Conservation (phyloP, 2,113 vertebrate genomes). For the Sinocyclocheilus rhinocerous region DNA sequence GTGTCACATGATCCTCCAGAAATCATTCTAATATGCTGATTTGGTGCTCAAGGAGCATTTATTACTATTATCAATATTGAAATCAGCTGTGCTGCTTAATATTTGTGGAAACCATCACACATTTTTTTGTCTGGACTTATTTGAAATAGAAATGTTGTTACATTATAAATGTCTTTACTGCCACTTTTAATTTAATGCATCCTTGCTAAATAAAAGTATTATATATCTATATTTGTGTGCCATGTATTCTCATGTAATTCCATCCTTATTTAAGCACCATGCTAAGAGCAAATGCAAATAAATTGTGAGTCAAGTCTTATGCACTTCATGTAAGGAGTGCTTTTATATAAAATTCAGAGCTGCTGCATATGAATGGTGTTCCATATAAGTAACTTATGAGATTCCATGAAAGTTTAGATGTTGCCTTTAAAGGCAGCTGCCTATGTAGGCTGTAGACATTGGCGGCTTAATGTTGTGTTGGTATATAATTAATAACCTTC, state of each 20-base stretch:
- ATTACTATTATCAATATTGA: neutral
- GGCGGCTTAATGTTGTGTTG: neutral
- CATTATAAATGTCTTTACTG: neutral
- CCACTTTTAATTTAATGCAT: neutral
- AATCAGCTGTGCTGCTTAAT: neutral
- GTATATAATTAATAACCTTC: conserved; percentile 4
- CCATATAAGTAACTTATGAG: neutral
- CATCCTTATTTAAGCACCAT: neutral
- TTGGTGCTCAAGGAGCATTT: neutral
- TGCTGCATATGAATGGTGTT: neutral
- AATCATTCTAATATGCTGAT: neutral
- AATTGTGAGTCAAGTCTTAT: too few relatives aligned
- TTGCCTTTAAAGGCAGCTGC: neutral
- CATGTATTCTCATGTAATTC: neutral
- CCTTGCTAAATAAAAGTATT: neutral
- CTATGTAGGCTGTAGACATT: too few relatives aligned
- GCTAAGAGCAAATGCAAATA: neutral
- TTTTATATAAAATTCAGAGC: neutral
- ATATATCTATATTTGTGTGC: too few relatives aligned
- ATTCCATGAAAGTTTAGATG: neutral
- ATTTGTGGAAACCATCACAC: too few relatives aligned
- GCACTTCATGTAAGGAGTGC: neutral
- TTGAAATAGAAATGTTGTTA: neutral
- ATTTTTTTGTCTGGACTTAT: neutral
- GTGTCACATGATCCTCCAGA: neutral